Evolutionary conservation across 2,797 vertebrate genomes (phyloP).

Genomic region (Epinephelus awoara): DNA sequence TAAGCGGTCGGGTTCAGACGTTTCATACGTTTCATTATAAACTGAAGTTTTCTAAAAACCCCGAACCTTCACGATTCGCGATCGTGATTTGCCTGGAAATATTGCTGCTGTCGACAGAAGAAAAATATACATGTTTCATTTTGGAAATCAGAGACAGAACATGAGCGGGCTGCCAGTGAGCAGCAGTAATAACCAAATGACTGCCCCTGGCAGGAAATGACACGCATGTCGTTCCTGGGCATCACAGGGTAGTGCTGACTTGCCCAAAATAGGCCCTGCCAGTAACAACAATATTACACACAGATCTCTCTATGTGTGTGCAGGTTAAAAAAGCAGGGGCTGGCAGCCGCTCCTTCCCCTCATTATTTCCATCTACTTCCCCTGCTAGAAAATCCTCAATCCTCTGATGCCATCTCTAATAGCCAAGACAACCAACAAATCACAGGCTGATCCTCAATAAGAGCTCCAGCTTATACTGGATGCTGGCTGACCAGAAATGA

Average conservation of each 20-base stretch:
- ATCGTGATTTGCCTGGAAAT: slow-evolving; percentile 82
- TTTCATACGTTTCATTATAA: slow-evolving; percentile 78
- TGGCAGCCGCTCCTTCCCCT: slow-evolving; percentile 74
- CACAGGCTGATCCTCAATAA: slow-evolving; percentile 65
- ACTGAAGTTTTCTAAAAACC: slow-evolving; percentile 63
- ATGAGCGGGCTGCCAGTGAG: slow-evolving; percentile 71
- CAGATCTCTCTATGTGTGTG: slow-evolving; percentile 74
- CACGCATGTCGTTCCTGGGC: slow-evolving; percentile 80
- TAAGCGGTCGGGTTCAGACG: slow-evolving; percentile 73
- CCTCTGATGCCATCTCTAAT: slow-evolving; percentile 77
- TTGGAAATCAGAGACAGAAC: slow-evolving; percentile 80
- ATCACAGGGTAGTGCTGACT: slow-evolving; percentile 77
- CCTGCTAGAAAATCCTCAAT: slow-evolving; percentile 70
- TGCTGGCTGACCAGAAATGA: slow-evolving; percentile 49
- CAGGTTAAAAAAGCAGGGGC: slow-evolving; percentile 67
- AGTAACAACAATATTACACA: slow-evolving; percentile 81
- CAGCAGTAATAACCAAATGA: slow-evolving; percentile 78
- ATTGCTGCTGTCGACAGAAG: slow-evolving; percentile 78
- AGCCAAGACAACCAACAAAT: slow-evolving; percentile 80
- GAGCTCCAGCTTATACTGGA: slow-evolving; percentile 52
- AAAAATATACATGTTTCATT: slow-evolving; percentile 84
- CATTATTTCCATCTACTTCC: slow-evolving; percentile 80
- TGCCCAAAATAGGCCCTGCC: slow-evolving; percentile 75
- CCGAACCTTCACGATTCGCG: slow-evolving; percentile 67
- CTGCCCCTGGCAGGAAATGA: slow-evolving; percentile 83